Percentiles rank a stretch among this genome's conserved stretches.
phyloP scores from a whole-genome alignment of 2,113 vertebrate species.

The Martes martes region DNA sequence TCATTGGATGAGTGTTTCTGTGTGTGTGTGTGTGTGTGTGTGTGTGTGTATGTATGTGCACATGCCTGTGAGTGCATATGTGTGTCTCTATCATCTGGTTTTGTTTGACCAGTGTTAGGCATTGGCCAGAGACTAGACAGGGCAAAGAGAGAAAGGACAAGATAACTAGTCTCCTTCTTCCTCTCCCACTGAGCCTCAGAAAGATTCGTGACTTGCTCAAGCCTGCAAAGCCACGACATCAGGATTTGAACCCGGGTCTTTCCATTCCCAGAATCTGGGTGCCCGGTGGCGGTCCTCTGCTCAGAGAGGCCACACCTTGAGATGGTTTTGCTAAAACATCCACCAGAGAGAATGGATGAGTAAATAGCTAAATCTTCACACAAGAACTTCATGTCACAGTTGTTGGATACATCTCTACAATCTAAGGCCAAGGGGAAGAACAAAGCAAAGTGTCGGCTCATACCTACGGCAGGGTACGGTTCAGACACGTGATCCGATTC shows the following conservation, averaged over 20 bases:
- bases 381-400: neutral
- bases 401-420: neutral
- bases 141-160: neutral
- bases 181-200: neutral
- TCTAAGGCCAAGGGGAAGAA: neutral
- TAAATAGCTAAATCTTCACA: neutral
- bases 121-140: too few species aligned
- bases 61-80: fast-evolving
- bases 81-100: neutral
- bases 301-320: neutral
- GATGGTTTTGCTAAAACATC: neutral
- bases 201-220: neutral
- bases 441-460: neutral
- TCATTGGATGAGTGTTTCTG: neutral
- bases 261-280: neutral
- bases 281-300: neutral
- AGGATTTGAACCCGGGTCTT: neutral
- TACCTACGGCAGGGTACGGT: neutral
- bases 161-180: too few species aligned
- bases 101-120: neutral
- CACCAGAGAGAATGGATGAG: neutral
- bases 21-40: neutral
- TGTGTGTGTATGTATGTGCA: fast-evolving
- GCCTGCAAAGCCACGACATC: neutral
- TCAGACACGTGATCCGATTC: fast-evolving